Conservation (phyloP, 2,797 vertebrate species). For the Chiloscyllium punctatum region DNA sequence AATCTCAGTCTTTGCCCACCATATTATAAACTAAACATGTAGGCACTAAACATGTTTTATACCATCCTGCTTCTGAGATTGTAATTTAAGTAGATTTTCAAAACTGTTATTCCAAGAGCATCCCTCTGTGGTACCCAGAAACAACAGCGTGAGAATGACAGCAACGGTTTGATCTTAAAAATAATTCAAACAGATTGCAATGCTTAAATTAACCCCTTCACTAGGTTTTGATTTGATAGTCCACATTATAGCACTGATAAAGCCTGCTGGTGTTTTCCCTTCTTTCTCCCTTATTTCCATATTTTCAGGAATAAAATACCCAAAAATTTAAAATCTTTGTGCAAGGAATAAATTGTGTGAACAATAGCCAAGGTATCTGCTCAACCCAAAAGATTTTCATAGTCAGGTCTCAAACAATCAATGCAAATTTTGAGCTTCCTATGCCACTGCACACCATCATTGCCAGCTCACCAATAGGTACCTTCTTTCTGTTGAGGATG, state of each 20-base stretch:
- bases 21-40: neutral
- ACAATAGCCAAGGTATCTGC: neutral
- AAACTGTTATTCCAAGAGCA: neutral
- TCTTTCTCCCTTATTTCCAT: neutral
- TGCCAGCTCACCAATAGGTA: neutral
- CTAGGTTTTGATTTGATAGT: neutral
- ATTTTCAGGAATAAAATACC: neutral
- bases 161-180: neutral
- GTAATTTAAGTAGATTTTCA: neutral
- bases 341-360: neutral
- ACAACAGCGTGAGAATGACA: neutral
- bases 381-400: neutral
- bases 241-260: neutral
- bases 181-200: neutral
- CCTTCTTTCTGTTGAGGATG: neutral
- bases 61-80: neutral
- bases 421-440: neutral
- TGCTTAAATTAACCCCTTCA: neutral
- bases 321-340: neutral
- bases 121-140: neutral
- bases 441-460: neutral
- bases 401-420: neutral
- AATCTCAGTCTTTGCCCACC: neutral
- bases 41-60: neutral
- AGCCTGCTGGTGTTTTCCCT: neutral